phyloP scores from a whole-genome alignment of 2,797 vertebrate genomes.

The Poecilia picta region DNA sequence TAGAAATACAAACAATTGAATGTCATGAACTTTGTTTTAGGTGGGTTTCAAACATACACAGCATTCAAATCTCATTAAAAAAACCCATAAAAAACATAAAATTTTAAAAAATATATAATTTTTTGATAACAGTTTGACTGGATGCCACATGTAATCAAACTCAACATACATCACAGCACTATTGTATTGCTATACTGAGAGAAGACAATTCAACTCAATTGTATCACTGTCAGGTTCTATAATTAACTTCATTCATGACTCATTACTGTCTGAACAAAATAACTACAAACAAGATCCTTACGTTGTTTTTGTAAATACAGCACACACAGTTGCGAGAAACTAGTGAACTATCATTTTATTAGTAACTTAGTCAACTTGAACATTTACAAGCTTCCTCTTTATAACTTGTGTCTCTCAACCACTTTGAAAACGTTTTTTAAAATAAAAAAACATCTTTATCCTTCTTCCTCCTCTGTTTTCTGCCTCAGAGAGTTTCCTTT shows the following conservation, averaged over 20 bases:
- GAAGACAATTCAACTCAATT: neutral
- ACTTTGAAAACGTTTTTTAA: too few relatives aligned
- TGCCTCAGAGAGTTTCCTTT: too few relatives aligned
- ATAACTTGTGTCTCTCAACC: too few relatives aligned
- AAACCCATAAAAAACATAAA: neutral
- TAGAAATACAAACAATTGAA: neutral
- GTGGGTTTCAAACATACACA: neutral
- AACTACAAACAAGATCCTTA: neutral
- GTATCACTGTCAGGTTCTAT: neutral
- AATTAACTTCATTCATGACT: neutral
- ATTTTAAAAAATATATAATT: neutral
- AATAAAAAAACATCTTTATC: too few relatives aligned
- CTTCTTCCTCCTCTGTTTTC: too few relatives aligned
- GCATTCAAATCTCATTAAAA: neutral
- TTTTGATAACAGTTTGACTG: neutral
- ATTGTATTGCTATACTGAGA: neutral
- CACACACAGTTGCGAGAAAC: too few relatives aligned
- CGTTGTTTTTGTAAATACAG: neutral
- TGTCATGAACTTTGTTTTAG: neutral
- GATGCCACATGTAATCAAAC: neutral
- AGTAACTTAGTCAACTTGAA: too few relatives aligned
- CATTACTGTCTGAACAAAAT: neutral
- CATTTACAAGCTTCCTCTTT: too few relatives aligned
- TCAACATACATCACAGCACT: neutral
- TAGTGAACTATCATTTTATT: too few relatives aligned